A percentile compares a stretch with the other conserved stretches of the same genome.
Evolutionary conservation across 2,888 invertebrate species (phyloP).

Genomic region (Tipula vernalis): DNA sequence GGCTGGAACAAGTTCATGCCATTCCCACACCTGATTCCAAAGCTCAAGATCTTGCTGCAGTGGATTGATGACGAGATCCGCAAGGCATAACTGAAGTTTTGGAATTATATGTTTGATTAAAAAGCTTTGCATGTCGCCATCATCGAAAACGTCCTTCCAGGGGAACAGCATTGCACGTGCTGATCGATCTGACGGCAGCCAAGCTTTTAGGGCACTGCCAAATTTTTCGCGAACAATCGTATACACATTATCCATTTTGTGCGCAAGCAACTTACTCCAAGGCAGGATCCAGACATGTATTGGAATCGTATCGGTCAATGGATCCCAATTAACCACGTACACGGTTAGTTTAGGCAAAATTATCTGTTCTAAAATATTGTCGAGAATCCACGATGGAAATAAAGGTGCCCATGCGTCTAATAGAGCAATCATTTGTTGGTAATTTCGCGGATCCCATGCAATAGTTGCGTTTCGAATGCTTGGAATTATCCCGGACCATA

Average conservation of each 20-base stretch:
- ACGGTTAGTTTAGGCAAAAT: slow-evolving; percentile 60
- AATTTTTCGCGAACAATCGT: slow-evolving; percentile 87
- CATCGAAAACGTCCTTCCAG: slow-evolving; percentile 69
- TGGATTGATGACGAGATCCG: slow-evolving; percentile 56
- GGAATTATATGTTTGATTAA: slow-evolving; percentile 79
- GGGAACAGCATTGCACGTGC: slow-evolving; percentile 85
- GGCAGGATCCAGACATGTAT: slow-evolving; percentile 96
- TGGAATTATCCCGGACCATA: slow-evolving; percentile 86
- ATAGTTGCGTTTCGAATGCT: slow-evolving; percentile 49
- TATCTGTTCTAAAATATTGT: slow-evolving; percentile 68
- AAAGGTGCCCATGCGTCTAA: slow-evolving; percentile 70
- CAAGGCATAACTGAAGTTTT: slow-evolving; percentile 64
- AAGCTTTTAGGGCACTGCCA: slow-evolving; percentile 74
- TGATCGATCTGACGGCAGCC: slow-evolving; percentile 92
- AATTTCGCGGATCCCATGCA: slow-evolving; percentile 73
- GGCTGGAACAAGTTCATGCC: slow-evolving; percentile 74
- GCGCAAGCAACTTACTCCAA: slow-evolving; percentile 80
- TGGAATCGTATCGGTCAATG: slow-evolving; percentile 85
- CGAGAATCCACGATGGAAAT: slow-evolving; percentile 71
- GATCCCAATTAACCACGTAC: slow-evolving; percentile 88
- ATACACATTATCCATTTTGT: slow-evolving; percentile 49
- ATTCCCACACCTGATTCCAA: slow-evolving; percentile 92
- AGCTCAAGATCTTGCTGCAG: slow-evolving; percentile 66
- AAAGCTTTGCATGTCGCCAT: slow-evolving; percentile 66
- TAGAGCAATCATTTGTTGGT: slow-evolving; percentile 64